Evolutionary conservation across 1,140 invertebrate species (phyloP).

Genomic region (Amyelois transitella): DNA sequence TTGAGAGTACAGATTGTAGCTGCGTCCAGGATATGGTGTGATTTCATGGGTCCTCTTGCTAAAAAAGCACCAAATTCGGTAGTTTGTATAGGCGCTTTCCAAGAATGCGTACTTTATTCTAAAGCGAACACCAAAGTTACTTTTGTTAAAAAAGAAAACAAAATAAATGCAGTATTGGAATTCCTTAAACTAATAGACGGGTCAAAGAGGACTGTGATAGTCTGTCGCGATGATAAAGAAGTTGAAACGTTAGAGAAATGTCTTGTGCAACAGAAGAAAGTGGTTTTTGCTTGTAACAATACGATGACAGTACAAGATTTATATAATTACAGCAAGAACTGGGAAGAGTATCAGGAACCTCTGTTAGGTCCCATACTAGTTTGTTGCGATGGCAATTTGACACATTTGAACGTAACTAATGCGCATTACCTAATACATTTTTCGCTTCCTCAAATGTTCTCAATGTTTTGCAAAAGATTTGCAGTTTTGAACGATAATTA

Average conservation of each 20-base stretch:
- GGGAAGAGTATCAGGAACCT: slow-evolving; percentile 50
- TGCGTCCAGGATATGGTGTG: slow-evolving; percentile 52
- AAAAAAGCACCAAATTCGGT: slow-evolving; percentile 50
- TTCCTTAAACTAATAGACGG: slow-evolving; percentile 41
- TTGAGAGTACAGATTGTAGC: slow-evolving; percentile 51
- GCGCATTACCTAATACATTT: slow-evolving; percentile 57
- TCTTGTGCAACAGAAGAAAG: slow-evolving; percentile 26
- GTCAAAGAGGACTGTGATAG: slow-evolving; percentile 51
- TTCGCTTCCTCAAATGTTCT: slow-evolving; percentile 52
- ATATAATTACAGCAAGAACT: slow-evolving; percentile 35
- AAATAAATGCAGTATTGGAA: slow-evolving; percentile 31
- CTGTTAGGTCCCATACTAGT: slow-evolving; percentile 48
- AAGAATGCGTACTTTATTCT: slow-evolving; percentile 63
- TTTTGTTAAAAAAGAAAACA: slow-evolving; percentile 43
- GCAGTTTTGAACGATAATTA: slow-evolving; percentile 61
- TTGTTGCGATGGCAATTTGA: slow-evolving; percentile 61
- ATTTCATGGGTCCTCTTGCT: slow-evolving; percentile 49
- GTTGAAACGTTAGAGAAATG: slow-evolving; percentile 32
- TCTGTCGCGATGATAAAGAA: slow-evolving; percentile 53
- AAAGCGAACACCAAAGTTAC: slow-evolving; percentile 45
- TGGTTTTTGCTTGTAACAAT: slow-evolving; percentile 41
- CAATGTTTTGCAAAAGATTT: slow-evolving; percentile 58
- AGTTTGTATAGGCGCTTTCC: slow-evolving; percentile 53
- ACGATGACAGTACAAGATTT: slow-evolving; percentile 52
- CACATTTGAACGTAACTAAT: slow-evolving; percentile 54